Evolutionary conservation across 2,113 vertebrate genomes (phyloP), one percentile per base, ranked within the genome.

Genomic region (Nipponia nippon): DNA sequence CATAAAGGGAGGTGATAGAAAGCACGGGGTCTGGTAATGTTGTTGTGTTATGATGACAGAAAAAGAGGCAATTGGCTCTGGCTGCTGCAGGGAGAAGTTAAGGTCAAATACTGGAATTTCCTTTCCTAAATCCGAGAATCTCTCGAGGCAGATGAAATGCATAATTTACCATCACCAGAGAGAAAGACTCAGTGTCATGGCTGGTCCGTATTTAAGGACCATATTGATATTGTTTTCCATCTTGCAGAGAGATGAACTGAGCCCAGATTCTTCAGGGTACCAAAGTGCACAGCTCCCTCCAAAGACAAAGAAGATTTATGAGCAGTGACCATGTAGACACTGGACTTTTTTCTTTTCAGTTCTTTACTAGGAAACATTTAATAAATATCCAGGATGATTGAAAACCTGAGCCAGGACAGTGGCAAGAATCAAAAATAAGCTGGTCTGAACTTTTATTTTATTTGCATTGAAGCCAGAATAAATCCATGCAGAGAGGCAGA

Each of bases 31-130:
- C 58, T 62, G 65, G 21, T 65, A 36, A 70, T 4, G 10, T 7
- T 32, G 34, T 34, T 2, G 5, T 63, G 36, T 34, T 73, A 30
- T 11, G 79, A 56, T 21, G 78, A 79, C 16, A 88, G 23, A 58
- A 56, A 81, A 87, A 61, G 55, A 62, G 38, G 42, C 38, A 83
- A 94, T 73, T 83, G 46, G 46, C 22, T 94, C 61, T 91, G 75
- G 42, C 26, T 85, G 73, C 78, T 90, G 53, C 70, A 78, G 73
- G 81, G 66, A 73, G 65, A 90, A 86, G 42, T 53, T 86, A 63
- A 91, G 71, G 78, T 85, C 63, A 93, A 91, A 94, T 42, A 6
- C n/a, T 70, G 50, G 83, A 62, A 71, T 89, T 89, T 97, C 49
- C 63, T 83, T 59, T 75, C 72, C 40, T 44, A 71, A 81, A 71